Evolutionary conservation across 35 echinoderm and acorn worm genomes (phyloP), one percentile per base, ranked within the genome.

Genomic region (Ophioderma brevispina): DNA sequence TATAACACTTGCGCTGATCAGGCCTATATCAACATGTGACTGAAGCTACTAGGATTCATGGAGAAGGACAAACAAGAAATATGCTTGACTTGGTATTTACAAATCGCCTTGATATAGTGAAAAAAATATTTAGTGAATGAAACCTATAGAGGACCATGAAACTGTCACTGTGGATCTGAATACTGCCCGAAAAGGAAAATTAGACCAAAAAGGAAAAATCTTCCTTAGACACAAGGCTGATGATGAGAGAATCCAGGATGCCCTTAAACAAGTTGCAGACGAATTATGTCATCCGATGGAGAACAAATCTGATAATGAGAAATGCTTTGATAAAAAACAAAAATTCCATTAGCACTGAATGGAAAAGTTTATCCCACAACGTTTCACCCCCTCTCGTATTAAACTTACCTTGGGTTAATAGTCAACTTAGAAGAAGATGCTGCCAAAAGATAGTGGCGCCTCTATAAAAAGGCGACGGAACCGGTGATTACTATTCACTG

Each of bases 331-430:
- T 84, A 17, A 43, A 33, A 33, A 50, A 28, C 40, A 84, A 84
- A 33, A 84, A n/a, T n/a, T n/a, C 52, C 31, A 14, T 49, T 82
- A 35, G 38, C 32, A 83, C 81, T 30, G n/a, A n/a, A 90, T 90
- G 46, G 50, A 90, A 13, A 81, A 55, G 39, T 23, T 55, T 32
- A 40, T 90, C 13, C 80, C 80, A 37, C 37, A 50, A 15, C 80
- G 64, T 0, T 82, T 37, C 13, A 56, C 78, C 35, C 3, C 52
- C n/a, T 56, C 80, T 19, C n/a, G 38, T 75, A 1, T 33, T 64
- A 90, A n/a, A 78, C 49, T 31, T 90, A 70, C 79, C 88, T 15
- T 90, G 80, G 88, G 82, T 90, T 83, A 76, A 8, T 38, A 15
- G 39, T 21, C n/a, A 77, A 79, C 76, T 49, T 15, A 77, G 59